Percentiles rank a stretch among this genome's conserved stretches.
These are phyloP conservation scores for Phoebastria nigripes DNA, from an alignment of 2,797 vertebrate species.

Conservation along the genomic window DNA sequence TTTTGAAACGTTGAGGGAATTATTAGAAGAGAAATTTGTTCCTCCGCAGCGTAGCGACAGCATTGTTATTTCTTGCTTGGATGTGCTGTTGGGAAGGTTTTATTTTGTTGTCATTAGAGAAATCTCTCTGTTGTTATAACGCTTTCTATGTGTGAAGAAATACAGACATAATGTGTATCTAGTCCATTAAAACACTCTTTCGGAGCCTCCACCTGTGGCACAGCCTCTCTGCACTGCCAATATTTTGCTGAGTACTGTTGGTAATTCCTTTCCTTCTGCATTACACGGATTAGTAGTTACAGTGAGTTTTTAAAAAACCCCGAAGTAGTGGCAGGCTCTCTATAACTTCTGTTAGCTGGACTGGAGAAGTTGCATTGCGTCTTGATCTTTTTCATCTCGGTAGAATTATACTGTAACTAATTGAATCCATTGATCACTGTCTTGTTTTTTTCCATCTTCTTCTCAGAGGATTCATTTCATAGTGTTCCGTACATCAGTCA, in stretches of 20 bases:
- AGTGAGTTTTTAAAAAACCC: neutral
- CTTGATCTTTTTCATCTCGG: constrained; percentile 71
- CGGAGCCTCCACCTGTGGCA: constrained; percentile 57
- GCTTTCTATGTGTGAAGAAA: constrained; percentile 70
- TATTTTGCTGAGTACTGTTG: constrained; percentile 39
- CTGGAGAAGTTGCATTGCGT: constrained; percentile 46
- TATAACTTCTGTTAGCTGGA: constrained; percentile 38
- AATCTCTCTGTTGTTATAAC: constrained; percentile 68
- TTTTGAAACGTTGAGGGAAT: constrained; percentile 37
- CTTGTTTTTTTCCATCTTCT: constrained; percentile 72
- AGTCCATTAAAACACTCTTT: constrained; percentile 55
- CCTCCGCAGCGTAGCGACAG: neutral
- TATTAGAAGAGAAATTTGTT: constrained; percentile 44
- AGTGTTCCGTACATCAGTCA: constrained; percentile 70
- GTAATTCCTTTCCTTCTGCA: constrained; percentile 18
- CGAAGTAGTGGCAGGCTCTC: neutral
- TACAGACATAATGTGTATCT: constrained; percentile 67
- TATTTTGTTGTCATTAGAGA: constrained; percentile 72
- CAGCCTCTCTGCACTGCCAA: constrained; percentile 23
- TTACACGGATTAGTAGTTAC: neutral
- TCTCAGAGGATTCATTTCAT: constrained; percentile 76
- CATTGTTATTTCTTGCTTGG: constrained; percentile 68
- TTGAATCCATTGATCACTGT: constrained; percentile 80
- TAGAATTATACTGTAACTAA: constrained; percentile 76
- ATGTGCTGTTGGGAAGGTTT: constrained; percentile 65